Base-by-base conservation (phyloP, 2,113 vertebrate genomes). In the Malurus cyaneus region DNA sequence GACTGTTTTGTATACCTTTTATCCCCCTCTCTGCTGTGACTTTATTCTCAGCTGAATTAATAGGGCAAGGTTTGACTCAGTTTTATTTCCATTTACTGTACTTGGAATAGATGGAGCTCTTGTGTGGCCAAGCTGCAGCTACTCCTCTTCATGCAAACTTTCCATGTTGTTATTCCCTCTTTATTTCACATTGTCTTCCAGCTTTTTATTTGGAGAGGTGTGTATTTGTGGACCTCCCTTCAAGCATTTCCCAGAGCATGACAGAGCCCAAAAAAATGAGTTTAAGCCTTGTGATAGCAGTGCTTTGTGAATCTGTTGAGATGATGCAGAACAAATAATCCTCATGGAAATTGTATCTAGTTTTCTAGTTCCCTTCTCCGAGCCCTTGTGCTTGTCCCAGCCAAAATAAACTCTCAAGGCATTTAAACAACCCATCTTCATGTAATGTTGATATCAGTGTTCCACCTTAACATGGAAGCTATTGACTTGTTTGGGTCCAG, bases 1-100 rank as follows among this genome's bases (percentile, higher is more conserved):
- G 44, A 14, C 25, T 81, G 29, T 19, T 93, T 93, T 91, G 41
- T 78, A 7, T 59, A 47, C 77, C 2, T 52, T n/a, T 16, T 4
- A 5, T 4, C 12, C 49, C 34, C 26, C 50, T 34, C 67, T 50
- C 44, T 57, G 41, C 70, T 84, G 54, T 66, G 82, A 83, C 84
- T 94, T 93, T 71, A 59, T 90, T 57, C 71, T 82, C 34, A 84
- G 74, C 25, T 74, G 82, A 90, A 91, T 94, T 83, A 93, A 54
- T 50, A 86, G 59, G 65, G 87, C 79, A 93, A 88, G 23, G 39
- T 81, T 74, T 86, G 92, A 69, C 32, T 89, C 64, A 46, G 64
- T 50, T 95, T 96, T 88, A 73, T 71, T 93, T 70, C 42, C 31
- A 42, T 67, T 89, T 93, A 34, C 69, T 80, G 7, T 53, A 64